phyloP scores from a whole-genome alignment of 2,113 vertebrate species.

The Epinephelus moara region DNA sequence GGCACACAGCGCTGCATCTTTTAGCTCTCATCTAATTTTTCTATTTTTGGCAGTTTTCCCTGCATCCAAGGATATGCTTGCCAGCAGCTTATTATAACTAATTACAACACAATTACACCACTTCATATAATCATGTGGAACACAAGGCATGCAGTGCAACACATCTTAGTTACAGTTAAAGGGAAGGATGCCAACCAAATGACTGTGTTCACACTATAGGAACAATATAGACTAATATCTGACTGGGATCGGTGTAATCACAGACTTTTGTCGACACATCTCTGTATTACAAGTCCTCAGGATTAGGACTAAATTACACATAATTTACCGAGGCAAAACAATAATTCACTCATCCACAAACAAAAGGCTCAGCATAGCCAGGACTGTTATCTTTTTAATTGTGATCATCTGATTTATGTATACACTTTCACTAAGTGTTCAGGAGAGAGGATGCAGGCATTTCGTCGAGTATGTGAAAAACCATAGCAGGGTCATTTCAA shows the following conservation, averaged over 20 bases:
- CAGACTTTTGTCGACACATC: not conserved
- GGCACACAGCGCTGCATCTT: constrained; percentile 11
- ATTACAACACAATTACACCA: constrained; percentile 70
- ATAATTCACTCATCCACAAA: not conserved
- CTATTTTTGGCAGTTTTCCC: constrained; percentile 65
- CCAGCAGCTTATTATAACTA: constrained; percentile 70
- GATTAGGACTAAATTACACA: not conserved
- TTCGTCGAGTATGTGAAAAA: too few relatives aligned
- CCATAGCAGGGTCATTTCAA: not conserved
- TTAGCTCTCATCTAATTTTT: constrained; percentile 49
- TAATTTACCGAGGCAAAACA: not conserved
- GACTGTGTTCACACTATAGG: constrained; percentile 11
- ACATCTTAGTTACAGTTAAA: constrained; percentile 55
- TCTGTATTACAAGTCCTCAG: not conserved
- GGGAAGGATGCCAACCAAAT: constrained; percentile 35
- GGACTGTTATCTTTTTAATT: not conserved
- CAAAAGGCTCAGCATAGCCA: not conserved
- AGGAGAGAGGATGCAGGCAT: too few relatives aligned
- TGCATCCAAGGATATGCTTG: constrained; percentile 47
- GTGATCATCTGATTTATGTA: not conserved
- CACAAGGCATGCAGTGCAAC: constrained; percentile 45
- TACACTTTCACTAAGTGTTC: not conserved
- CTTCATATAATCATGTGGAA: constrained; percentile 69
- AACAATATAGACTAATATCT: constrained; percentile 24
- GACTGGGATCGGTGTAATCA: not conserved